Percentiles rank a stretch among this genome's conserved stretches.
These are phyloP conservation scores for Volucella bombylans DNA, from an alignment of 2,888 invertebrate species.

Conservation along the genomic window DNA sequence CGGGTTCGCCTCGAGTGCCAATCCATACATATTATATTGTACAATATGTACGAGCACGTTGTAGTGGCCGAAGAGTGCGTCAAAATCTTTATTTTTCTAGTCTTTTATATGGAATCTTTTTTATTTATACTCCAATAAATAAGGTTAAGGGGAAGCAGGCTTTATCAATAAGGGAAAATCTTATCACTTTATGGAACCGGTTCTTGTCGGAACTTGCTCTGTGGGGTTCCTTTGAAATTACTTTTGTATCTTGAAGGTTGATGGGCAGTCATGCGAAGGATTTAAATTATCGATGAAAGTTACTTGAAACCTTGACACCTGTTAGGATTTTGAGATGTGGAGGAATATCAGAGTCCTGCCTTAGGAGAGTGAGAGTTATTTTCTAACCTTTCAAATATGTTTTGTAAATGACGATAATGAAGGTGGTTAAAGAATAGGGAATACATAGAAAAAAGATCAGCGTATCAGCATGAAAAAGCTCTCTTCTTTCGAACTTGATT, in stretches of 20 bases:
- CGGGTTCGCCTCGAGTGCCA: background rate
- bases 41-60: slow-evolving; percentile 3
- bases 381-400: background rate
- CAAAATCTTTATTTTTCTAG: slow-evolving; percentile 7
- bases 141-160: background rate
- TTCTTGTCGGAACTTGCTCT: background rate
- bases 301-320: slow-evolving; percentile 31
- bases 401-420: too few species aligned
- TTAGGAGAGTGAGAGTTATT: slow-evolving; percentile 1
- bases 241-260: background rate
- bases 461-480: too few species aligned
- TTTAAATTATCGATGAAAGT: slow-evolving; percentile 14
- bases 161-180: background rate
- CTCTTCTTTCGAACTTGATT: too few species aligned
- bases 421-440: too few species aligned
- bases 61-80: background rate
- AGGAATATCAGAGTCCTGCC: too few species aligned
- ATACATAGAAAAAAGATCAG: too few species aligned
- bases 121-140: background rate
- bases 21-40: background rate
- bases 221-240: background rate
- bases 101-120: background rate
- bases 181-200: background rate
- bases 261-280: slow-evolving; percentile 4
- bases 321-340: background rate